These are phyloP conservation scores for Philonicus albiceps DNA, from an alignment of 2,888 invertebrate genomes.

Conservation along the genomic window DNA sequence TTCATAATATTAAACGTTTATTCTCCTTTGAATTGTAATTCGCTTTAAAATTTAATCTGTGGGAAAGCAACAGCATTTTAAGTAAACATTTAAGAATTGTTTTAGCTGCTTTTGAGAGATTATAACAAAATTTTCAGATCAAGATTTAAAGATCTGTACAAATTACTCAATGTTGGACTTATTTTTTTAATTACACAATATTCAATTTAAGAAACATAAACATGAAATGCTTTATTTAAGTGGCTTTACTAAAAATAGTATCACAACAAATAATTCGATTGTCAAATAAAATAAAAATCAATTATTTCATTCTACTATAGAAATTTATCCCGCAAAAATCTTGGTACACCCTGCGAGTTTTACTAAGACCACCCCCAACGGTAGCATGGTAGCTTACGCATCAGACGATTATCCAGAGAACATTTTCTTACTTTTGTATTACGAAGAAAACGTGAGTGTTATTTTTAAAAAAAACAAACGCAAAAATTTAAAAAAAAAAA, in stretches of 20 bases:
- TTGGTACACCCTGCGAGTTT: neutral
- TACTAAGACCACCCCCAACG: neutral
- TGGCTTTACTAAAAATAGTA: neutral
- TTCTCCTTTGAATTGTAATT: neutral
- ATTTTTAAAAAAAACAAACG: neutral
- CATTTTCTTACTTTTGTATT: neutral
- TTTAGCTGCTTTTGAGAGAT: too few species aligned
- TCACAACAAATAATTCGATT: neutral
- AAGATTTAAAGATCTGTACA: too few species aligned
- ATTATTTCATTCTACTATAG: neutral
- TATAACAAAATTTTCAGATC: too few species aligned
- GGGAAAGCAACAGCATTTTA: neutral
- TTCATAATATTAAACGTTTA: neutral
- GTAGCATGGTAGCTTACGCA: neutral
- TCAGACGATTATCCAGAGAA: neutral
- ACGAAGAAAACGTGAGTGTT: neutral
- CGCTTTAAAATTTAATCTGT: neutral
- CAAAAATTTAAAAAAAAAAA: neutral
- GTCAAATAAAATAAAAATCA: neutral
- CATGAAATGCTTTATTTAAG: neutral
- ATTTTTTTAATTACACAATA: neutral
- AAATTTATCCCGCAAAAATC: neutral
- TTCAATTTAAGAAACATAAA: neutral
- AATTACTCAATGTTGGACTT: too few species aligned
- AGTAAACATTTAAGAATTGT: neutral